phyloP scores from a whole-genome alignment of 1,140 invertebrate genomes.

The Eumaeus atala region DNA sequence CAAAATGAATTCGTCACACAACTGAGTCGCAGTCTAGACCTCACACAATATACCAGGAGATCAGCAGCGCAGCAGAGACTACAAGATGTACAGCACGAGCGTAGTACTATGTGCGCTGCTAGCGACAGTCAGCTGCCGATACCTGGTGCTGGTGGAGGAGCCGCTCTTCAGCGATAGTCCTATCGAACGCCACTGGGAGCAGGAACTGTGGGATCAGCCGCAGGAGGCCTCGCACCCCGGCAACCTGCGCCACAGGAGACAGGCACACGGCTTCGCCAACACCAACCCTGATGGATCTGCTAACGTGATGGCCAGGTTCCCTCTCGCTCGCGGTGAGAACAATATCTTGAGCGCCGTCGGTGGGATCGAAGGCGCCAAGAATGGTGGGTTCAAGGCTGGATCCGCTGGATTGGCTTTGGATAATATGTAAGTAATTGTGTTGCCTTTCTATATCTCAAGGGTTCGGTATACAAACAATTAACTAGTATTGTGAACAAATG shows the following conservation, averaged over 20 bases:
- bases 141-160: constrained; percentile 6
- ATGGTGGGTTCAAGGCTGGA: constrained; percentile 24
- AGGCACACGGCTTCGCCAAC: constrained; percentile 27
- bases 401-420: constrained; percentile 34
- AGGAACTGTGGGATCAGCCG: constrained; percentile 16
- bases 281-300: constrained; percentile 33
- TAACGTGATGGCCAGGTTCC: constrained; percentile 31
- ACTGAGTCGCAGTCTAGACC: too few species aligned
- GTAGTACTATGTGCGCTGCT: constrained; percentile 16
- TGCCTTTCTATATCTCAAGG: too few species aligned
- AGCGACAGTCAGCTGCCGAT: constrained; percentile 15
- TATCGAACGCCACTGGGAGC: not conserved
- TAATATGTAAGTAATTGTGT: constrained; percentile 35
- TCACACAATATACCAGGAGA: not conserved
- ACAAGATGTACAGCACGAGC: constrained; percentile 22
- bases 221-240: constrained; percentile 16
- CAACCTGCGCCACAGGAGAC: constrained; percentile 21
- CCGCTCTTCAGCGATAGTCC: constrained; percentile 1
- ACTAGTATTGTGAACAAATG: too few species aligned
- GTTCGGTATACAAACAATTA: too few species aligned
- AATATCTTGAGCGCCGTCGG: constrained; percentile 39
- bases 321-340: constrained; percentile 31
- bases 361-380: constrained; percentile 17
- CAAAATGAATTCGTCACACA: too few species aligned
- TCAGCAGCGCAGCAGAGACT: not conserved